phyloP scores from a whole-genome alignment of 2,888 invertebrate genomes.

The Melieria crassipennis region DNA sequence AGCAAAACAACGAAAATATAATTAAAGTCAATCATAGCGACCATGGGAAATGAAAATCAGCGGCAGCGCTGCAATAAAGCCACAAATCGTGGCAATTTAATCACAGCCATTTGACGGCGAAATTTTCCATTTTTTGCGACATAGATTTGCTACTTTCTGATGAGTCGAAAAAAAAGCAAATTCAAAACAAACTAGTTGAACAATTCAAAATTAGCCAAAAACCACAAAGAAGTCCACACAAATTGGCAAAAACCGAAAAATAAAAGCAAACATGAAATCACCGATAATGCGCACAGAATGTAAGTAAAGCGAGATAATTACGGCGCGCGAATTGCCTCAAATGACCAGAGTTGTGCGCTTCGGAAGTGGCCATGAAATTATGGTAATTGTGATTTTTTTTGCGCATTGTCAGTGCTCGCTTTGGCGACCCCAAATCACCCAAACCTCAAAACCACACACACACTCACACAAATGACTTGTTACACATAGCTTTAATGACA shows the following conservation, averaged over 20 bases:
- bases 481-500: neutral
- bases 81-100: conserved; percentile 3
- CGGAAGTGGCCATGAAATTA: conserved; percentile 1
- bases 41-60: conserved; percentile 2
- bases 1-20: neutral
- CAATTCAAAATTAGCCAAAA: neutral
- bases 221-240: neutral
- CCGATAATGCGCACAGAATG: too few relatives aligned
- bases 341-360: too few relatives aligned
- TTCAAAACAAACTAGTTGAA: too few relatives aligned
- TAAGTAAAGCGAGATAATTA: too few relatives aligned
- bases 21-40: neutral
- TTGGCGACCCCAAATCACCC: too few relatives aligned
- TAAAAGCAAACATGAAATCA: too few relatives aligned
- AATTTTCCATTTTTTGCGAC: neutral
- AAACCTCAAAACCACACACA: neutral
- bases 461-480: neutral
- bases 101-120: conserved; percentile 1
- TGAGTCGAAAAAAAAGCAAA: neutral
- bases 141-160: neutral
- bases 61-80: neutral
- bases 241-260: neutral
- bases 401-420: neutral
- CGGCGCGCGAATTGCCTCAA: too few relatives aligned
- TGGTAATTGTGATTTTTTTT: conserved; percentile 5